These are phyloP conservation scores for Tadarida brasiliensis DNA, from an alignment of 2,797 vertebrate species.

Conservation along the genomic window DNA sequence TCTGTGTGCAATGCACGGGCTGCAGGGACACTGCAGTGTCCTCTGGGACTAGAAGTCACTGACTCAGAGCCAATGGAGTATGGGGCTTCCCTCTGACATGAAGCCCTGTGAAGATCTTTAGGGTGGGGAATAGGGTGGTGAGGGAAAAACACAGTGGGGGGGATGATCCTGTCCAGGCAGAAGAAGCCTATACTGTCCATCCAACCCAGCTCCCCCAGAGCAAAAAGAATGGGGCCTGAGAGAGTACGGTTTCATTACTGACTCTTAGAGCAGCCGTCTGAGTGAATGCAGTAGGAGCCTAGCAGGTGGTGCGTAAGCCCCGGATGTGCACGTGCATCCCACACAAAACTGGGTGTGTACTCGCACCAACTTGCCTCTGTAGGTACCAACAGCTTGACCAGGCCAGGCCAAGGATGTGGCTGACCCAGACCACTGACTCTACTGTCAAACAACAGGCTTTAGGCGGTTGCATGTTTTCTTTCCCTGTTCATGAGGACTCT, in stretches of 20 bases:
- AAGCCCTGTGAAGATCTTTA: neutral
- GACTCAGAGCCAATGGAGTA: neutral
- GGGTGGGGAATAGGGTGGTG: neutral
- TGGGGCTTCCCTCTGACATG: neutral
- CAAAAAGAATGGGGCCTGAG: neutral
- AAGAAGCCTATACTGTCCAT: neutral
- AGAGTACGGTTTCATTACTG: neutral
- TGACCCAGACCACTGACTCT: neutral
- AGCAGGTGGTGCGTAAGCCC: neutral
- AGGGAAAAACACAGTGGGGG: neutral
- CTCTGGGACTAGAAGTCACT: neutral
- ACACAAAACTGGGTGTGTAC: neutral
- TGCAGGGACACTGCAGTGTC: neutral
- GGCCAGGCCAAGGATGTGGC: neutral
- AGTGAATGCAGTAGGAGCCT: neutral
- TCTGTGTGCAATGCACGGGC: neutral
- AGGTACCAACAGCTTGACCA: neutral
- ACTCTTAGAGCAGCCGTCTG: neutral
- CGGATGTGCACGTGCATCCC: neutral
- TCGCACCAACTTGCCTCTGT: neutral
- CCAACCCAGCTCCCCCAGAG: neutral
- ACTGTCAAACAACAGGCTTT: neutral
- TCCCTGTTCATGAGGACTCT: conserved; percentile 55
- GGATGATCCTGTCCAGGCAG: neutral
- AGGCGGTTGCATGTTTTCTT: neutral